phyloP scores from a whole-genome alignment of 2,797 vertebrate species.

The Sparus aurata region DNA sequence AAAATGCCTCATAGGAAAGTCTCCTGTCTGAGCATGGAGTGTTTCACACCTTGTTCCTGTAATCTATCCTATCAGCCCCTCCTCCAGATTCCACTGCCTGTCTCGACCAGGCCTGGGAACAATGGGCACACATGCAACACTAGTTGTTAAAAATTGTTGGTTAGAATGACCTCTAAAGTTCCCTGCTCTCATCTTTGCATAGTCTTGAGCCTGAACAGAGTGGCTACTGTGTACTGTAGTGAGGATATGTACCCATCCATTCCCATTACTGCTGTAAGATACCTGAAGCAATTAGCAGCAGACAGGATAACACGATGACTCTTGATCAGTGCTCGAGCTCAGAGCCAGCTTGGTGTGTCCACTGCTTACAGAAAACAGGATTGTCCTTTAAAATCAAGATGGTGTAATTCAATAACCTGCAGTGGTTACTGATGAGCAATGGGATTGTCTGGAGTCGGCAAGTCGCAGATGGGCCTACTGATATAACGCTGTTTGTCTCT shows the following conservation, averaged over 20 bases:
- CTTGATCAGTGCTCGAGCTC: slow-evolving; percentile 72
- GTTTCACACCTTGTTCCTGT: slow-evolving; percentile 68
- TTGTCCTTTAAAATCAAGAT: slow-evolving; percentile 88
- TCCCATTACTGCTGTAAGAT: slow-evolving; percentile 66
- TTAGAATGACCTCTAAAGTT: slow-evolving; percentile 65
- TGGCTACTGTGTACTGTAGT: slow-evolving; percentile 39
- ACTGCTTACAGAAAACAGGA: slow-evolving; percentile 86
- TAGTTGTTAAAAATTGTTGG: slow-evolving; percentile 51
- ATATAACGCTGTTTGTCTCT: slow-evolving; percentile 85
- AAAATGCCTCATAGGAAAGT: slow-evolving; percentile 36
- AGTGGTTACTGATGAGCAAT: slow-evolving; percentile 88
- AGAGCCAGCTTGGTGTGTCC: slow-evolving; percentile 72
- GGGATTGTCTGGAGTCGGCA: slow-evolving; percentile 87
- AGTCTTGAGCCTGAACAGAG: slow-evolving; percentile 42
- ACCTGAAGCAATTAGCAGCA: slow-evolving; percentile 73
- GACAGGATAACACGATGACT: slow-evolving; percentile 72
- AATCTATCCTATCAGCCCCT: slow-evolving; percentile 63
- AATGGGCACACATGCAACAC: slow-evolving; percentile 53
- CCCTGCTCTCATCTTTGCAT: slow-evolving; percentile 43
- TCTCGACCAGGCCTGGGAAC: slow-evolving; percentile 62
- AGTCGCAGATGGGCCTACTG: slow-evolving; percentile 84
- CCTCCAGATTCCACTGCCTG: slow-evolving; percentile 69
- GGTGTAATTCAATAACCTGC: slow-evolving; percentile 89
- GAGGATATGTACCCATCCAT: slow-evolving; percentile 54
- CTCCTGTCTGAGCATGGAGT: slow-evolving; percentile 56